Evolutionary conservation across 2,113 vertebrate species (phyloP).

Genomic region (Melanerpes aurifrons): DNA sequence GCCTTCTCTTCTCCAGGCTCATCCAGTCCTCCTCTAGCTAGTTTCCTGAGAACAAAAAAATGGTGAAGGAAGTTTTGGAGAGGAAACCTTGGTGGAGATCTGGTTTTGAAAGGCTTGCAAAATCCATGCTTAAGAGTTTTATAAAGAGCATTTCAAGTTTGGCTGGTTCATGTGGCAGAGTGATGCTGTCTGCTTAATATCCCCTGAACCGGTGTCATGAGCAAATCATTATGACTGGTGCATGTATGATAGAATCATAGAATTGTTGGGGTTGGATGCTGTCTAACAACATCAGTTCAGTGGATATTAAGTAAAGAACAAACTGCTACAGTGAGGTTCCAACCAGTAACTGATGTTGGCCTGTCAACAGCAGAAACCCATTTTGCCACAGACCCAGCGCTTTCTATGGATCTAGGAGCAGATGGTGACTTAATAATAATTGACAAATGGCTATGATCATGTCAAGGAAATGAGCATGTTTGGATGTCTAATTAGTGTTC

Average conservation of each 20-base stretch:
- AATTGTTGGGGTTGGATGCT: too few relatives aligned
- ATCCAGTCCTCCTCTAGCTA: not conserved
- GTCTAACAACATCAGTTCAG: not conserved
- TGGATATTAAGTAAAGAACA: not conserved
- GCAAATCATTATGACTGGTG: not conserved
- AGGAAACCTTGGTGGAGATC: not conserved
- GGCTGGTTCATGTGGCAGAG: not conserved
- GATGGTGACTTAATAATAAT: not conserved
- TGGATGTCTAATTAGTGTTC: not conserved
- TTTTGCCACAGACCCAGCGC: not conserved
- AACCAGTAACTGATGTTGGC: not conserved
- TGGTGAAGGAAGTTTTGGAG: fast-evolving
- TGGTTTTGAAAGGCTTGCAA: not conserved
- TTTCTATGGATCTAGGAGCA: not conserved
- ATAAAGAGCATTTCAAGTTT: not conserved
- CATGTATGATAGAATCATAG: too few relatives aligned
- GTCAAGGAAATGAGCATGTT: not conserved
- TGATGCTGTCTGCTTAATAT: not conserved
- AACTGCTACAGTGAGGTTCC: not conserved
- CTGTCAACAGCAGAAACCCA: not conserved
- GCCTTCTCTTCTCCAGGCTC: not conserved
- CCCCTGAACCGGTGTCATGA: not conserved
- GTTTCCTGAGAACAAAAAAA: not conserved
- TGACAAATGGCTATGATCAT: not conserved
- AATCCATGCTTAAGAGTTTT: not conserved